Evolutionary conservation across 2,113 vertebrate genomes (phyloP).

Genomic region (Lycocorax pyrrhopterus): DNA sequence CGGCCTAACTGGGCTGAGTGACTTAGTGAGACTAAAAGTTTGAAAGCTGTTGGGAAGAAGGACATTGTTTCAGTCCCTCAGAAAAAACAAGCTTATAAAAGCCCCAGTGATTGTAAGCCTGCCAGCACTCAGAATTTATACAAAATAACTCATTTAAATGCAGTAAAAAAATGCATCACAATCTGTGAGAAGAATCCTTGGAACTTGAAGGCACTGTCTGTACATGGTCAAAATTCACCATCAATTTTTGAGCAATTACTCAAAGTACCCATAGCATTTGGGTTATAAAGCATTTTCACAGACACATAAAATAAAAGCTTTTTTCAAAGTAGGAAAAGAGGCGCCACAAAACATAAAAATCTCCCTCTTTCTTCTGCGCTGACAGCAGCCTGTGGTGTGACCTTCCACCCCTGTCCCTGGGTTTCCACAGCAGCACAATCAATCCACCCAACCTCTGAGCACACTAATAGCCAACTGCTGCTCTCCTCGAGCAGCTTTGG

Average conservation of each 20-base stretch:
- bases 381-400: background rate
- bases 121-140: background rate
- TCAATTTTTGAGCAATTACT: background rate
- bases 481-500: background rate
- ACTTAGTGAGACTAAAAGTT: background rate
- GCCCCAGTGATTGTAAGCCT: background rate
- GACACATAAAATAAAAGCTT: background rate
- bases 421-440: background rate
- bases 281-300: background rate
- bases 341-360: background rate
- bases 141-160: conserved; percentile 10
- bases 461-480: background rate
- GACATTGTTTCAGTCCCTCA: background rate
- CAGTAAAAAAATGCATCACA: background rate
- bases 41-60: background rate
- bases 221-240: conserved; percentile 15
- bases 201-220: background rate
- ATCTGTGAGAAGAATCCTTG: background rate
- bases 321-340: background rate
- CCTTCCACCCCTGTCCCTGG: background rate
- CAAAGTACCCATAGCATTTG: background rate
- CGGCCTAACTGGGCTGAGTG: background rate
- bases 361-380: background rate
- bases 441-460: background rate
- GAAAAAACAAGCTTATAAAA: background rate